phyloP scores from a whole-genome alignment of 2,113 vertebrate genomes.

The Parus major region DNA sequence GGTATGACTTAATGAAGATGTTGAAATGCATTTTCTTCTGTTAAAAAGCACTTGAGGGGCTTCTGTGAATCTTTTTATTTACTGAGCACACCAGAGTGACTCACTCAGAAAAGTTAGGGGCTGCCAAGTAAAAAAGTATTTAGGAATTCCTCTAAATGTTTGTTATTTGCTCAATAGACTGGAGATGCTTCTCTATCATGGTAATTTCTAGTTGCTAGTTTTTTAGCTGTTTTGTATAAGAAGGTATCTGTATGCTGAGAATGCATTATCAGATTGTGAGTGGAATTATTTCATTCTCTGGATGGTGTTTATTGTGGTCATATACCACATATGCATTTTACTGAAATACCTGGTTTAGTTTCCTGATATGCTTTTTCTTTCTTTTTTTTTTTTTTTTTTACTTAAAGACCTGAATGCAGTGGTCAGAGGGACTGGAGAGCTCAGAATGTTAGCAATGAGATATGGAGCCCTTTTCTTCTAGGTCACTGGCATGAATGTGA shows the following conservation, averaged over 20 bases:
- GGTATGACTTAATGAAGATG: not conserved
- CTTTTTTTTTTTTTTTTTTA: not conserved
- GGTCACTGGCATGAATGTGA: constrained; percentile 62
- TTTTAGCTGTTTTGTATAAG: not conserved
- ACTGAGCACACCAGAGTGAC: not conserved
- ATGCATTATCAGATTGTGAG: not conserved
- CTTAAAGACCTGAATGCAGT: not conserved
- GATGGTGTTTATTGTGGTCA: not conserved
- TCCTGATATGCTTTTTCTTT: not conserved
- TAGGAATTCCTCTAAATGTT: not conserved
- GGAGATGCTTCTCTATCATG: not conserved
- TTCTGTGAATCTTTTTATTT: not conserved
- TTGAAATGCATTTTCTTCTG: not conserved
- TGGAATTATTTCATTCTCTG: not conserved
- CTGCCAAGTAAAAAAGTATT: not conserved
- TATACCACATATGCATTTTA: not conserved
- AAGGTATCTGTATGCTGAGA: not conserved
- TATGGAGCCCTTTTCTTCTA: constrained; percentile 26
- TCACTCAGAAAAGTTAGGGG: not conserved
- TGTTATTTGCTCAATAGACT: not conserved
- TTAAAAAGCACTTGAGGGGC: not conserved
- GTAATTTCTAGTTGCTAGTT: not conserved
- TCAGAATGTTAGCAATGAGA: constrained; percentile 12
- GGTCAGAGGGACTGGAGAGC: not conserved
- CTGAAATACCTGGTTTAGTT: not conserved